Percentiles rank a stretch among this genome's conserved stretches.
Conservation (phyloP, 2,888 invertebrate species). For the Alloplasta piceator region DNA sequence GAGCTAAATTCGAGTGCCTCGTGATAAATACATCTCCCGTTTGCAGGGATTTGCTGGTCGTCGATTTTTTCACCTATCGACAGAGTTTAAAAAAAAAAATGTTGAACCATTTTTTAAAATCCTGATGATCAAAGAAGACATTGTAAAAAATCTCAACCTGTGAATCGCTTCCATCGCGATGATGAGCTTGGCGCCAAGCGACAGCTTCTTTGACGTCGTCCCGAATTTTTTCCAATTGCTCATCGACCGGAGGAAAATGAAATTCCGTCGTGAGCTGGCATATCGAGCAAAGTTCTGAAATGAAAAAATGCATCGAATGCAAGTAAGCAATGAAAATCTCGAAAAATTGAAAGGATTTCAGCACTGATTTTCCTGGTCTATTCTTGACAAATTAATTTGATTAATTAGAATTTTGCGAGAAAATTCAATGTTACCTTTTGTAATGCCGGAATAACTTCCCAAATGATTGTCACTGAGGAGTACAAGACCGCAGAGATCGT, state of each 20-base stretch:
- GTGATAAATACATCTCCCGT: conserved; percentile 95
- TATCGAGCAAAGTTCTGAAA: conserved; percentile 87
- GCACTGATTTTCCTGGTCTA: too few species aligned
- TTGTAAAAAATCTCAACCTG: conserved; percentile 71
- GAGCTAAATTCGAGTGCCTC: conserved; percentile 96
- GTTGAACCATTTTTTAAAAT: conserved; percentile 19
- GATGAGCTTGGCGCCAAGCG: conserved; percentile 82
- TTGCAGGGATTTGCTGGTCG: conserved; percentile 87
- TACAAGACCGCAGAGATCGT: conserved; percentile 94
- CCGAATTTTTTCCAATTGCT: conserved; percentile 91
- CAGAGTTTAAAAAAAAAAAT: conserved; percentile 25
- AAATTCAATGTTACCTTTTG: conserved; percentile 83
- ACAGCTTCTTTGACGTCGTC: conserved; percentile 86
- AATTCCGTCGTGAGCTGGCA: conserved; percentile 95
- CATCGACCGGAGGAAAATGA: conserved; percentile 94
- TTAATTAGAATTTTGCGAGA: background rate
- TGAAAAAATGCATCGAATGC: conserved; percentile 37
- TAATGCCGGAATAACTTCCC: conserved; percentile 87
- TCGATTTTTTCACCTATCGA: conserved; percentile 80
- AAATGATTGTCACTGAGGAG: conserved; percentile 89
- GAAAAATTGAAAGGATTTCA: background rate
- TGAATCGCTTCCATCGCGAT: conserved; percentile 78
- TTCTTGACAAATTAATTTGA: background rate
- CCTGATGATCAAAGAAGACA: background rate
- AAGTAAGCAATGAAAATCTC: conserved; percentile 1